Evolutionary conservation across 2,888 invertebrate species (phyloP), one percentile per base, ranked within the genome.

Genomic region (Stomorhina lunata): DNA sequence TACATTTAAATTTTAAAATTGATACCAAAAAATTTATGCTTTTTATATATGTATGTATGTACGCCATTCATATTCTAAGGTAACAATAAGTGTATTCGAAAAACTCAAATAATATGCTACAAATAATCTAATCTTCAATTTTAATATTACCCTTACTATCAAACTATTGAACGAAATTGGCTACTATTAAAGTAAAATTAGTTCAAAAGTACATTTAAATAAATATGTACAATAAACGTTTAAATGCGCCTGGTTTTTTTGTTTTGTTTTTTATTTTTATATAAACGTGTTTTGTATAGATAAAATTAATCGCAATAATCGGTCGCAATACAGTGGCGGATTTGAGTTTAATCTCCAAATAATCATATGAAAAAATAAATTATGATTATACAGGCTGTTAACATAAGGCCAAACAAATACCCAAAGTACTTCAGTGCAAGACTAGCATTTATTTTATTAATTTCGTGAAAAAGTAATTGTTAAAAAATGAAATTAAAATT

Each of bases 401-500:
- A 66, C 50, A 55, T 59, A 59, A 71, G 48, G 22, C 15, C 27
- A 7, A 59, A 22, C 10, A 55, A n/a, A 32, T 37, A 10, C 40
- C 17, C 27, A 57, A 37, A 37, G 0, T 3, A 71, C 5, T 75
- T 61, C n/a, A 77, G 81, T 81, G 12, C 12, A 12, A 55, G 45
- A 40, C 10, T 72, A 45, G 45, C 61, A 20, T 53, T 37, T 40
- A 5, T 43, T 9, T 29, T 29, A 32, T 59, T 59, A 59, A 57
- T 53, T 57, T 22, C 32, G 10, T 6, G 20, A 43, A 34, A 53
- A 63, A 65, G 12, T 12, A 40, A 20, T 32, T n/a, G 25, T n/a
- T 0, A 7, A 57, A 61, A n/a, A 20, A 82, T 82, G 81, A 78
- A 79, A 50, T 53, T 32, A 0, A 59, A 40, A 29, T 2, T 65